Evolutionary conservation across 2,888 invertebrate genomes (phyloP), one percentile per base, ranked within the genome.

Genomic region (Zelleria hepariella): DNA sequence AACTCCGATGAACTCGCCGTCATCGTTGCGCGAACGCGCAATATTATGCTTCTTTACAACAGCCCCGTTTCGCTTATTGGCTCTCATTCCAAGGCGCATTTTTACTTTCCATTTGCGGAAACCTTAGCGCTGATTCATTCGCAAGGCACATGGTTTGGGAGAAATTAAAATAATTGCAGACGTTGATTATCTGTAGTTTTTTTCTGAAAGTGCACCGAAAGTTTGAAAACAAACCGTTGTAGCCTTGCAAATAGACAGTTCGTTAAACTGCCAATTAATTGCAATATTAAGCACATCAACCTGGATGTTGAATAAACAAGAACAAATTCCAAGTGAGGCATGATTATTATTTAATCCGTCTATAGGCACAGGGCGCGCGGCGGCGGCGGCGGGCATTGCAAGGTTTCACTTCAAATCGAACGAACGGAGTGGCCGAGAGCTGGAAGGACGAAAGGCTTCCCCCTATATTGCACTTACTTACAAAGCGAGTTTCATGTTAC

Each of bases 371-470:
- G 15, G 23, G 52, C 24, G 24, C 25, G 47, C 15, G 24, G 57
- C 47, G 18, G 15, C 56, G n/a, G n/a, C 20, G 26, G 25, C 49
- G 24, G 48, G 60, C 55, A 56, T 79, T 77, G 65, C 63, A 71
- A 64, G 86, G 81, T 75, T 85, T 85, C 84, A 70, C 70, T 75
- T 72, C 71, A 76, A 78, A 77, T 73, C 69, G 73, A 71, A 32
- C n/a, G 58, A 21, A 32, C 51, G 4, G n/a, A 73, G 72, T 73
- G 73, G 72, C 74, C 73, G 73, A 76, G 72, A 69, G 67, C 65
- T 66, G 63, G 67, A 71, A 71, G 75, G 67, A 73, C 73, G 76
- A 81, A 84, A 80, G 86, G 86, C 80, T 86, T 86, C 80, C 74
- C 74, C 69, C 69, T 73, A 62, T 62, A 66, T 65, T 65, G 62